Base-by-base conservation (phyloP, 2,113 vertebrate species). In the Gadus chalcogrammus region DNA sequence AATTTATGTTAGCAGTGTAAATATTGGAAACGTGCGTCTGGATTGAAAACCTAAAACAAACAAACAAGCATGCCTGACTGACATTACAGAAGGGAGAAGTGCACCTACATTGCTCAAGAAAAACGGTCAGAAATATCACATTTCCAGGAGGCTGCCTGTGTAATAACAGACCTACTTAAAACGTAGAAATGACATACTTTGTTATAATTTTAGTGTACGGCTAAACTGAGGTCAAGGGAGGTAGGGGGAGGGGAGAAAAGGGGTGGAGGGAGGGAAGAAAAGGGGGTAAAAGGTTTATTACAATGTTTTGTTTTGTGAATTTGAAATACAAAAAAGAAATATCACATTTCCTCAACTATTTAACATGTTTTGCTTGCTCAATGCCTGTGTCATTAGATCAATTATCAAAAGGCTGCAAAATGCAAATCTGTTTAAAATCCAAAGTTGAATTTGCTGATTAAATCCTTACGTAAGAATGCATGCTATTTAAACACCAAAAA, bases 1-100 rank as follows among this genome's bases (percentile, higher is more conserved):
- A 82, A 77, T 87, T 84, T 64, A 77, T 80, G 73, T 84, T 85
- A 78, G 78, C 67, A 70, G 76, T 31, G 38, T 69, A 76, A 71
- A 83, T 76, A 70, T 58, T 72, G 76, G 63, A 71, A 9, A 35
- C 71, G 28, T 65, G 62, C 72, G 69, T 72, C 55, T 78, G 35
- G 73, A 72, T 71, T 67, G 64, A 67, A 65, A 60, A 73, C 5
- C 55, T 58, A 6, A 58, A 58, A 17, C 15, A 58, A 58, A 58
- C 15, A 0, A 58, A 58, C 55, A 56, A 56, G 17, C 55, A 17
- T 58, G 27, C 67, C 24, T 66, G 53, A 74, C 9, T 62, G 70
- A 72, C 68, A 7, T 56, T 15, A 12, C 67, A 63, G 64, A 42
- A 71, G 11, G 56, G 70, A 58, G 22, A 77, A 70, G 66, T 61